phyloP scores from a whole-genome alignment of 2,113 vertebrate genomes.

The Plectropomus leopardus region DNA sequence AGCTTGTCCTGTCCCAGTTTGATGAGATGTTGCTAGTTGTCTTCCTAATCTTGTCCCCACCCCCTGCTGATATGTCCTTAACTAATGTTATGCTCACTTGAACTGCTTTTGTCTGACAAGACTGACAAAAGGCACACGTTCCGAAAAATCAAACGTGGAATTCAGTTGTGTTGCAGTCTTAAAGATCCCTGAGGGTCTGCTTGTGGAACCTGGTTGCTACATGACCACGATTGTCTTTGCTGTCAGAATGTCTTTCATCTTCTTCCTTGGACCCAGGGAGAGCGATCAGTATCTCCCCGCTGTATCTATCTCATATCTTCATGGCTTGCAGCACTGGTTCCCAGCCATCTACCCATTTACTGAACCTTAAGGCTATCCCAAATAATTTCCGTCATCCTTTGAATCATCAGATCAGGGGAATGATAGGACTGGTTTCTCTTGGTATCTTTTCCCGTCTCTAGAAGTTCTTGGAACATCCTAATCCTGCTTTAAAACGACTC shows the following conservation, averaged over 20 bases:
- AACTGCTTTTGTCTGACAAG: background rate
- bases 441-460: conserved; percentile 51
- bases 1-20: background rate
- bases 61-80: background rate
- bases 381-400: conserved; percentile 58
- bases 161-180: conserved; percentile 19
- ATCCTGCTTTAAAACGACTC: conserved; percentile 47
- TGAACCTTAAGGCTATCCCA: conserved; percentile 55
- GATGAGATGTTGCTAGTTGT: background rate
- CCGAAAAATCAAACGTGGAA: conserved; percentile 17
- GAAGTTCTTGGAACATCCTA: conserved; percentile 30
- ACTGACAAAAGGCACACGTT: conserved; percentile 4
- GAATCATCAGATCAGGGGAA: conserved; percentile 56
- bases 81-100: background rate
- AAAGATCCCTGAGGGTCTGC: conserved; percentile 45
- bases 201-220: conserved; percentile 48
- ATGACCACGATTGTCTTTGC: conserved; percentile 47
- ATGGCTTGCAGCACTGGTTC: conserved; percentile 66
- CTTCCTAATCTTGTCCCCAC: background rate
- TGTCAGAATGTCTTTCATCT: conserved; percentile 74
- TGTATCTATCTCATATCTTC: conserved; percentile 54
- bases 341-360: conserved; percentile 50
- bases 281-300: conserved; percentile 61
- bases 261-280: conserved; percentile 34
- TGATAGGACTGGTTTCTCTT: conserved; percentile 60